Conservation (phyloP, 1,140 invertebrate genomes). For the Elysia chlorotica region DNA sequence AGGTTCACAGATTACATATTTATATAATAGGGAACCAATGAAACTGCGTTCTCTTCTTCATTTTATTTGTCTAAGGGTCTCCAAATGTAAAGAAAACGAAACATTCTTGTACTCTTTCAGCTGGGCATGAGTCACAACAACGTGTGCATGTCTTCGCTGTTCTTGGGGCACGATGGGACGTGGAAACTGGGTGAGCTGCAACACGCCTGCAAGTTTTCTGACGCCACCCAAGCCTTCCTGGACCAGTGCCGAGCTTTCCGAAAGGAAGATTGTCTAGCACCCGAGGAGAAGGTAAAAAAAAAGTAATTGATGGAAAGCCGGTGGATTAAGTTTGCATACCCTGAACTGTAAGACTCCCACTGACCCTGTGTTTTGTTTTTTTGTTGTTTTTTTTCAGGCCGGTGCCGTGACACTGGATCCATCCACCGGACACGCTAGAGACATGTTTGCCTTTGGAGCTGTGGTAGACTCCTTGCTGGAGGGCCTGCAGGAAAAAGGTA, state of each 20-base stretch:
- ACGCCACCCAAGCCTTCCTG: conserved; percentile 72
- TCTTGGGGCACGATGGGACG: conserved; percentile 77
- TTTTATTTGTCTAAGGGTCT: no score
- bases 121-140: conserved; percentile 76
- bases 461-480: conserved; percentile 77
- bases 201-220: conserved; percentile 72
- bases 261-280: conserved; percentile 73
- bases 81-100: no score
- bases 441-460: conserved; percentile 81
- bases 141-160: conserved; percentile 77
- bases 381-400: conserved; percentile 42
- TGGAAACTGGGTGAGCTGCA: conserved; percentile 85
- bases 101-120: no score
- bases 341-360: no score
- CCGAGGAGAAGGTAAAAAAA: conserved; percentile 73
- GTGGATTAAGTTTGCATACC: no score
- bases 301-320: no score
- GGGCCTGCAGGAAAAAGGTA: conserved; percentile 68
- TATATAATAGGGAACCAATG: no score
- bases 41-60: no score
- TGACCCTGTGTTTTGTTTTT: background rate
- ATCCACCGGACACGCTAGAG: conserved; percentile 68
- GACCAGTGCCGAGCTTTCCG: conserved; percentile 73
- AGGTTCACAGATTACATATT: no score
- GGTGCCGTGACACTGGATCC: conserved; percentile 44